Evolutionary conservation across 2,797 vertebrate species (phyloP).

Genomic region (Spondyliosoma cantharus): DNA sequence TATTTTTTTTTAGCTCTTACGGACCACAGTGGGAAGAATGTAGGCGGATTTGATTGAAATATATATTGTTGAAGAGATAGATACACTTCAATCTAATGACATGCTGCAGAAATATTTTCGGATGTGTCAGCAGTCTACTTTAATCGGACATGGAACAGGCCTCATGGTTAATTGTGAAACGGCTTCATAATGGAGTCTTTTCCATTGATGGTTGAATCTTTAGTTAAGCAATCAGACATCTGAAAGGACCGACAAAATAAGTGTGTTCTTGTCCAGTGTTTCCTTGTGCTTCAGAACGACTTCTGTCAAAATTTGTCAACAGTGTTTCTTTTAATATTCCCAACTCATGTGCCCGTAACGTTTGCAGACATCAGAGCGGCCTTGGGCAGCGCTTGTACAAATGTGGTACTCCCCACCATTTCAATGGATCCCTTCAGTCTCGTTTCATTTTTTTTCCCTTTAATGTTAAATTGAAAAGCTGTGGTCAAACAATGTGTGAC

Average conservation of each 20-base stretch:
- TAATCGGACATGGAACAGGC: constrained; percentile 44
- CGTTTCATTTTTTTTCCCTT: constrained; percentile 43
- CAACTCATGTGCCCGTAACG: constrained; percentile 27
- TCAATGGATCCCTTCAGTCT: constrained; percentile 42
- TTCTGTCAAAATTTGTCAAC: constrained; percentile 5
- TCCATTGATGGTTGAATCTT: constrained; percentile 6
- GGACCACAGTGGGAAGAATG: constrained; percentile 8
- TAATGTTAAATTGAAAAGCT: constrained; percentile 62
- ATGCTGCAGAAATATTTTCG: constrained; percentile 44
- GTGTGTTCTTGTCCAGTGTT: constrained; percentile 1
- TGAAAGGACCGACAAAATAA: constrained; percentile 23
- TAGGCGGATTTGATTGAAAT: constrained; percentile 32
- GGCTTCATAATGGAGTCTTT: constrained; percentile 11
- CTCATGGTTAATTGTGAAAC: constrained; percentile 39
- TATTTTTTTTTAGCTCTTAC: constrained; percentile 15
- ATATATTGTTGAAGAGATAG: constrained; percentile 39
- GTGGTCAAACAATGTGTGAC: constrained; percentile 38
- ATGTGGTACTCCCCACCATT: constrained; percentile 37
- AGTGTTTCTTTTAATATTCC: constrained; percentile 30
- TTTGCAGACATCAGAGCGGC: constrained; percentile 52
- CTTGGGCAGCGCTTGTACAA: constrained; percentile 37
- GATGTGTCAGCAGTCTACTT: constrained; percentile 54
- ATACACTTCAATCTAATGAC: constrained; percentile 53
- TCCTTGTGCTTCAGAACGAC: constrained; percentile 19
- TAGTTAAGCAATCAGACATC: constrained; percentile 24